Conservation (phyloP, 1,140 invertebrate genomes). For the Drosophila nebulosa region DNA sequence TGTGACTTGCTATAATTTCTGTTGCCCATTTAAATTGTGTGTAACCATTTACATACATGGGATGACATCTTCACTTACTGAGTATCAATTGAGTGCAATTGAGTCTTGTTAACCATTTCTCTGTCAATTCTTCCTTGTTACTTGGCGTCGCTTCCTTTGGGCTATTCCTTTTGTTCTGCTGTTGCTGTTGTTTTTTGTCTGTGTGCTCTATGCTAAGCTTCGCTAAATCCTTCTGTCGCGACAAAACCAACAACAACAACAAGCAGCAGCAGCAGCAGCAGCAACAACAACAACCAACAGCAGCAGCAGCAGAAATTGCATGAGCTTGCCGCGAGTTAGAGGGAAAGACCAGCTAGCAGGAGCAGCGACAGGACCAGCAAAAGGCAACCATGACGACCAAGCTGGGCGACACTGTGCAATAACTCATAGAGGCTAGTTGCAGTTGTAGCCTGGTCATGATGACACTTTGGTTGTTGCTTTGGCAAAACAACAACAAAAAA, state of each 20-base stretch:
- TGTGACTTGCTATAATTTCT: neutral
- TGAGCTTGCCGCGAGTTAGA: neutral
- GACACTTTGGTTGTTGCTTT: constrained; percentile 58
- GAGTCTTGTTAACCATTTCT: neutral
- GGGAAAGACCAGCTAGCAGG: neutral
- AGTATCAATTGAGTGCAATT: neutral
- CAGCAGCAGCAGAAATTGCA: constrained; percentile 26
- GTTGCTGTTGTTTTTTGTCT: constrained; percentile 20
- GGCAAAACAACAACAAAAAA: neutral
- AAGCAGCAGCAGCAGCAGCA: too few species aligned
- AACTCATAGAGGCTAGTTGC: constrained; percentile 59
- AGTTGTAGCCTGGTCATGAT: constrained; percentile 55
- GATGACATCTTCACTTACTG: neutral
- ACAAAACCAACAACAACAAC: constrained; percentile 49
- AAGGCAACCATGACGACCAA: constrained; percentile 39
- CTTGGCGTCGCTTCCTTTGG: neutral
- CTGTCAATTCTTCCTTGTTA: neutral
- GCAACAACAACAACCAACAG: constrained; percentile 34
- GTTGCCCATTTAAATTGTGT: neutral
- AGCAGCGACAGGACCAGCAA: constrained; percentile 10
- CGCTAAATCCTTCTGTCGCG: constrained; percentile 66
- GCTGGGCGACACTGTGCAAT: constrained; percentile 63
- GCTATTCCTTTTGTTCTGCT: neutral
- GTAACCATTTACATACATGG: neutral
- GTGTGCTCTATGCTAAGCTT: constrained; percentile 52